These are phyloP conservation scores for Pavo muticus DNA, from an alignment of 2,113 vertebrate species.

Conservation along the genomic window DNA sequence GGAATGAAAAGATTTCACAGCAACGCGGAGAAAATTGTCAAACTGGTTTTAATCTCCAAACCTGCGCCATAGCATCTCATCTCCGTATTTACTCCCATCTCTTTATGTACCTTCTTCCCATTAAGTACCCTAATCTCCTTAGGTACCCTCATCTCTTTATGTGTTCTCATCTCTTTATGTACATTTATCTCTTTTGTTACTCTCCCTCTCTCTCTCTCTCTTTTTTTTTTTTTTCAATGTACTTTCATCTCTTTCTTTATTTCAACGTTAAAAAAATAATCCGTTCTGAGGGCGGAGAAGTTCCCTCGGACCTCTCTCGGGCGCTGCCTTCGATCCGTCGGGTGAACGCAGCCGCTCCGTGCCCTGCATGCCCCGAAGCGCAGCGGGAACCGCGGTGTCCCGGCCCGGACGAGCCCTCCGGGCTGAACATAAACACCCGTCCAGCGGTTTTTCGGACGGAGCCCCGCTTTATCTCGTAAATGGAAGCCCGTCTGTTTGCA, in stretches of 20 bases:
- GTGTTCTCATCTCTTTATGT: background rate
- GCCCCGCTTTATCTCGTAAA: background rate
- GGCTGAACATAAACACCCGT: rapidly evolving
- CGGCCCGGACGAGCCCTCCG: no score
- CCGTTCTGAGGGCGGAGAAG: background rate
- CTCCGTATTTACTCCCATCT: background rate
- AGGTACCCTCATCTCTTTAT: background rate
- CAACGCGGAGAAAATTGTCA: background rate
- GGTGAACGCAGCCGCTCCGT: background rate
- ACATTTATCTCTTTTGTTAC: background rate
- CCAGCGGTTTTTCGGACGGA: rapidly evolving
- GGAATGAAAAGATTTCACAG: background rate
- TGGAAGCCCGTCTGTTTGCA: rapidly evolving
- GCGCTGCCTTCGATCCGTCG: background rate
- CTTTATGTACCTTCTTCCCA: background rate
- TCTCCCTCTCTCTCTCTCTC: no score
- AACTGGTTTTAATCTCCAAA: background rate
- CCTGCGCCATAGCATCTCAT: background rate
- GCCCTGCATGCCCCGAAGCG: no score
- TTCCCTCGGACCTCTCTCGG: background rate
- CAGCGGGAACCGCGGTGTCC: background rate
- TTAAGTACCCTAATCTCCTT: background rate
- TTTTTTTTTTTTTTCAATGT: no score
- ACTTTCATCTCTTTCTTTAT: background rate
- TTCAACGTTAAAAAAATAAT: background rate